A percentile compares a stretch with the other conserved stretches of the same genome.
These are phyloP conservation scores for Nothoprocta perdicaria DNA, from an alignment of 2,113 vertebrate genomes.

Conservation along the genomic window DNA sequence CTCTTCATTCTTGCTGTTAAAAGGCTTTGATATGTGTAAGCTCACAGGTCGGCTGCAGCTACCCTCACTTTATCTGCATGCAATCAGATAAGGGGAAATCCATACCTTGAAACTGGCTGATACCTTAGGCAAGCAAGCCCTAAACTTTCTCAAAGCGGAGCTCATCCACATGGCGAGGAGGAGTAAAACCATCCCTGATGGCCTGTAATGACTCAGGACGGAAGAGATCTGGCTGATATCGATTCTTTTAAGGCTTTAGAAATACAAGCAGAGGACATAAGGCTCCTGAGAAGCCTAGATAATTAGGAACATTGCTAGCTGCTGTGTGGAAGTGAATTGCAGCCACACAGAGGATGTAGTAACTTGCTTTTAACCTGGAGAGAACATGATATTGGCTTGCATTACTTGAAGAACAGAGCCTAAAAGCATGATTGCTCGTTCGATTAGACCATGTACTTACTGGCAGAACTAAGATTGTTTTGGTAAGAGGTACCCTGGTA, in stretches of 20 bases:
- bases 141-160: not conserved
- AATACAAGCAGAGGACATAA: not conserved
- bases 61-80: not conserved
- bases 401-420: not conserved
- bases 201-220: not conserved
- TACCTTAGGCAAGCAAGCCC: not conserved
- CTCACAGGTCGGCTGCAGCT: not conserved
- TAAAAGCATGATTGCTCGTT: not conserved
- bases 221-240: not conserved
- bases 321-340: not conserved
- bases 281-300: slow-evolving; percentile 10
- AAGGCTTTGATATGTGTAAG: not conserved
- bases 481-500: not conserved
- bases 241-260: slow-evolving; percentile 7
- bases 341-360: not conserved
- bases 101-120: not conserved
- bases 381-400: not conserved
- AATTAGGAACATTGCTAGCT: slow-evolving; percentile 3
- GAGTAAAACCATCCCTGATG: not conserved
- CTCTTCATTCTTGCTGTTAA: not conserved
- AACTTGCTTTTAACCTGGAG: not conserved
- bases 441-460: not conserved
- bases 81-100: not conserved
- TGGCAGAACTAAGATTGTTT: not conserved
- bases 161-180: not conserved